Evolutionary conservation across 2,888 invertebrate genomes (phyloP).

Genomic region (Abrostola tripartita): DNA sequence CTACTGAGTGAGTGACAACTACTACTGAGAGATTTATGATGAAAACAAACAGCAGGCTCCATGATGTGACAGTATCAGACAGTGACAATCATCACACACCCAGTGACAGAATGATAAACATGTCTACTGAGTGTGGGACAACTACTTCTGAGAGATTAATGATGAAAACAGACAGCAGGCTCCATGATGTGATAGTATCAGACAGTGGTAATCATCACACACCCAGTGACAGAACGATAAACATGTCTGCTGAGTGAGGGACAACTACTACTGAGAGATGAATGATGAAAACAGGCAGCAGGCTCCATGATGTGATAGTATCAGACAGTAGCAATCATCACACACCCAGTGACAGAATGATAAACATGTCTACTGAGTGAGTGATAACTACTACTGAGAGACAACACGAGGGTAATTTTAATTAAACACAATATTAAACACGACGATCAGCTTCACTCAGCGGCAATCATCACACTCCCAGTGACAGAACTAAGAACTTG

Average conservation of each 20-base stretch:
- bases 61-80: conserved; percentile 8
- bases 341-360: conserved; percentile 45
- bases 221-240: conserved; percentile 39
- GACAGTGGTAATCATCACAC: conserved; percentile 24
- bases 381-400: conserved; percentile 43
- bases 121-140: conserved; percentile 26
- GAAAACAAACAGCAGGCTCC: background rate
- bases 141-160: conserved; percentile 12
- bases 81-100: conserved; percentile 22
- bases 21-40: background rate
- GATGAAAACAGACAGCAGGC: background rate
- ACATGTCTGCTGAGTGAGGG: conserved; percentile 25
- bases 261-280: conserved; percentile 8
- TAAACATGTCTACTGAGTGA: conserved; percentile 39
- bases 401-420: no score
- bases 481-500: no score
- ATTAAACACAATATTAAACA: no score
- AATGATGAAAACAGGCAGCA: background rate
- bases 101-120: conserved; percentile 25
- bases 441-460: no score
- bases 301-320: background rate
- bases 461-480: background rate
- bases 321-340: conserved; percentile 20
- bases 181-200: conserved; percentile 14
- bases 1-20: conserved; percentile 28